Conservation (phyloP, 2,797 vertebrate genomes). For the Holocentrus rufus region DNA sequence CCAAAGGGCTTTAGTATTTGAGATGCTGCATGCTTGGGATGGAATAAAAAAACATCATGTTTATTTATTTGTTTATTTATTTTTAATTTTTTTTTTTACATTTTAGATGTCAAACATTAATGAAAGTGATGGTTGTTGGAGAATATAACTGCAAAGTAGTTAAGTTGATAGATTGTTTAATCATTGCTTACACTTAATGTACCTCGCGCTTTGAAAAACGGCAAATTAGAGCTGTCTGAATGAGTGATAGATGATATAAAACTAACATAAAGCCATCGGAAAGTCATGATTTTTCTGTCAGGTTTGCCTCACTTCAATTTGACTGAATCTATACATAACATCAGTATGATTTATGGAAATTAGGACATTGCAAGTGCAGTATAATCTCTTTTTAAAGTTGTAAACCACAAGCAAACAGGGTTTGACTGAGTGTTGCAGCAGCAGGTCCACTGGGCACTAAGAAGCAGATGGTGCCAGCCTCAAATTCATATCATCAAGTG, state of each 20-base stretch:
- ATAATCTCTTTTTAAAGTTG: conserved; percentile 35
- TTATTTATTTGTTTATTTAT: too few relatives aligned
- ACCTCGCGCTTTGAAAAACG: conserved; percentile 11
- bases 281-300: not conserved
- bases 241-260: conserved; percentile 3
- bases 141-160: conserved; percentile 13
- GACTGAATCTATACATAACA: conserved; percentile 20
- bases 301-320: not conserved
- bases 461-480: not conserved
- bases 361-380: conserved; percentile 25
- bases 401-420: conserved; percentile 17
- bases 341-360: conserved; percentile 49
- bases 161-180: conserved; percentile 36
- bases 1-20: conserved; percentile 18
- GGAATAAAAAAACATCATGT: too few relatives aligned
- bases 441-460: conserved; percentile 31
- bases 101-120: conserved; percentile 24
- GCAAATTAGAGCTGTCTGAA: not conserved
- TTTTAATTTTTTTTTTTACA: not conserved
- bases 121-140: conserved; percentile 21
- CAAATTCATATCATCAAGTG: not conserved
- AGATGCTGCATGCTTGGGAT: too few relatives aligned
- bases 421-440: conserved; percentile 46
- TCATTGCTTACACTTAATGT: conserved; percentile 16
- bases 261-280: conserved; percentile 5